Evolutionary conservation across 2,113 vertebrate species (phyloP), one percentile per base, ranked within the genome.

Genomic region (Grantiella picta): DNA sequence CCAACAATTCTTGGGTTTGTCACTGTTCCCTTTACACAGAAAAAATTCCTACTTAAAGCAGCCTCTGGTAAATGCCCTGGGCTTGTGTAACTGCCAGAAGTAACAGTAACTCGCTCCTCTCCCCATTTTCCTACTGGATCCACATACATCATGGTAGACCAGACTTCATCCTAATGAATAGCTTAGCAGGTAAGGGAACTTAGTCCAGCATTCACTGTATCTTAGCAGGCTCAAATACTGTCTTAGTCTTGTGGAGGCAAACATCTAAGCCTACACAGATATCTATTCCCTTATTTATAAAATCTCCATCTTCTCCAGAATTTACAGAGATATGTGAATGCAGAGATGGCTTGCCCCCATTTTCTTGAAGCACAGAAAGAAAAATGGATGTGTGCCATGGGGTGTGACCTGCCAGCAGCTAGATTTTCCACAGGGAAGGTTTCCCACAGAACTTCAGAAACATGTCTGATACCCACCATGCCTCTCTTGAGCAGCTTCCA

Each of bases 381-480:
- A 33, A 85, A 61, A 73, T 72, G 44, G 65, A 33, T 57, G 54
- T 80, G 85, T 94, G 40, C 77, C 47, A 23, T 45, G 65, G 45
- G 52, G 73, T 64, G 65, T 60, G 65, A 85, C 44, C 49, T 68
- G 65, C 66, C 72, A 91, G 77, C 65, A 95, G 60, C 60, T 78
- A 52, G 23, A 54, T 92, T 73, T 82, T 86, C 71, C 57, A 69
- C 66, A 53, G 28, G 4, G 14, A 56, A 36, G 35, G 35, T 80
- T 96, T 88, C 66, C 88, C 82, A n/a, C 40, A 70, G 64, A 68
- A n/a, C 54, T 69, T 82, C 70, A 86, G 85, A 77, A 86, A 88
- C 18, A 69, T 10, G 54, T 42, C 22, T 16, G n/a, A 63, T 19
- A 92, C n/a, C 75, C 2, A 2, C 82, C 88, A 90, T 25, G 0